Conservation (phyloP, 2,888 invertebrate species). For the Apamea crenata region DNA sequence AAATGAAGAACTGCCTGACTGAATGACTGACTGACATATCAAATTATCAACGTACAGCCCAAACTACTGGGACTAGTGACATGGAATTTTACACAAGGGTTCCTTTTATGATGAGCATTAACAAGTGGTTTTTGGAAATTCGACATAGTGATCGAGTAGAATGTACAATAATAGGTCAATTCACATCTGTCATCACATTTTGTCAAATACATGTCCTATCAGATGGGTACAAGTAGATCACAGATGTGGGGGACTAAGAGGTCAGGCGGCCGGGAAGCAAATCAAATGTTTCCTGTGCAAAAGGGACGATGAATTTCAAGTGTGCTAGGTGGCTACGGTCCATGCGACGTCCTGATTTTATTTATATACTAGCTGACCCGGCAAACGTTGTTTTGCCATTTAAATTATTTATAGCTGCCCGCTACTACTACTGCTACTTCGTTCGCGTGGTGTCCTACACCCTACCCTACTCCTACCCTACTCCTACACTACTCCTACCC, state of each 20-base stretch:
- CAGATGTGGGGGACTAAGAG: conserved; percentile 31
- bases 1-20: too few relatives aligned
- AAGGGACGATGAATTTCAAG: conserved; percentile 13
- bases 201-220: neutral
- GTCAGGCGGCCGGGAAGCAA: conserved; percentile 23
- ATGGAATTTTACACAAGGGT: neutral
- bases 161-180: neutral
- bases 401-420: too few relatives aligned
- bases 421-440: too few relatives aligned
- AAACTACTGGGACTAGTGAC: neutral
- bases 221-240: neutral
- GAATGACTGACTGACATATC: too few relatives aligned
- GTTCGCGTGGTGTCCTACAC: too few relatives aligned
- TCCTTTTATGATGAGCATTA: neutral
- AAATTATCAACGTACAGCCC: neutral
- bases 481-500: too few relatives aligned
- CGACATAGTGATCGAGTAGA: neutral
- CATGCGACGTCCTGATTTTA: neutral
- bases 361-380: too few relatives aligned
- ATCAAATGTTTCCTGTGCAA: conserved; percentile 51
- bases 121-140: neutral
- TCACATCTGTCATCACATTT: neutral
- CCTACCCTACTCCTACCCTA: too few relatives aligned
- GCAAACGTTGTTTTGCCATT: too few relatives aligned
- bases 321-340: neutral